Percentiles rank a stretch among this genome's conserved stretches.
These are phyloP conservation scores for Styela plicata DNA, from an alignment of 23 tunicate genomes.

Conservation along the genomic window DNA sequence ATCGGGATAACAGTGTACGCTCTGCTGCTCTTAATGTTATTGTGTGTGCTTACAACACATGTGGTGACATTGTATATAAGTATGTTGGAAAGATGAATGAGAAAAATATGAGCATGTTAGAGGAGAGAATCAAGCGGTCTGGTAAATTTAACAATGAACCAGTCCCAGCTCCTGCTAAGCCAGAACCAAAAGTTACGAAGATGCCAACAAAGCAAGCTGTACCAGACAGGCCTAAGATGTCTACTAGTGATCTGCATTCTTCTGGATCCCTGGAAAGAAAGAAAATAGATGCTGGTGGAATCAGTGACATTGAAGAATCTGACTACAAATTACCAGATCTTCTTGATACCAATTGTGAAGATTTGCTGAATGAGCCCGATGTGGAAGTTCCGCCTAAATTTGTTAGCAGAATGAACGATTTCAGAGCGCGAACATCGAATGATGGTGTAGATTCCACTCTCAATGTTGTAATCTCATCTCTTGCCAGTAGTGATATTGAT, in stretches of 20 bases:
- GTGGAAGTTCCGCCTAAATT: constrained; percentile 16
- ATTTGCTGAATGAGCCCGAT: constrained; percentile 17
- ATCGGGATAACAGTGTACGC: constrained; percentile 81
- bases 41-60: constrained; percentile 74
- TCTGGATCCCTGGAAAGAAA: not conserved
- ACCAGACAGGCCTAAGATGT: not conserved
- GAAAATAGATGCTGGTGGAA: not conserved
- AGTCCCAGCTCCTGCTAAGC: not conserved
- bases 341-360: constrained; percentile 4
- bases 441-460: constrained; percentile 4
- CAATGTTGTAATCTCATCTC: constrained; percentile 35
- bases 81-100: constrained; percentile 69
- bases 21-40: constrained; percentile 79
- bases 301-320: constrained; percentile 4
- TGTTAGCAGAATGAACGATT: not conserved
- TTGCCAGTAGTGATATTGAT: constrained; percentile 49
- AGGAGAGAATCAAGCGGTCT: constrained; percentile 83
- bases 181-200: constrained; percentile 4
- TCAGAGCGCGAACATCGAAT: not conserved
- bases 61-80: constrained; percentile 81
- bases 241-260: constrained; percentile 9
- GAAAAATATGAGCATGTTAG: constrained; percentile 90
- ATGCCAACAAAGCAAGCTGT: not conserved
- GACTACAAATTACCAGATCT: constrained; percentile 16
- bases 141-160: constrained; percentile 55